These are phyloP conservation scores for Aelia acuminata DNA, from an alignment of 2,888 invertebrate species.

Conservation along the genomic window DNA sequence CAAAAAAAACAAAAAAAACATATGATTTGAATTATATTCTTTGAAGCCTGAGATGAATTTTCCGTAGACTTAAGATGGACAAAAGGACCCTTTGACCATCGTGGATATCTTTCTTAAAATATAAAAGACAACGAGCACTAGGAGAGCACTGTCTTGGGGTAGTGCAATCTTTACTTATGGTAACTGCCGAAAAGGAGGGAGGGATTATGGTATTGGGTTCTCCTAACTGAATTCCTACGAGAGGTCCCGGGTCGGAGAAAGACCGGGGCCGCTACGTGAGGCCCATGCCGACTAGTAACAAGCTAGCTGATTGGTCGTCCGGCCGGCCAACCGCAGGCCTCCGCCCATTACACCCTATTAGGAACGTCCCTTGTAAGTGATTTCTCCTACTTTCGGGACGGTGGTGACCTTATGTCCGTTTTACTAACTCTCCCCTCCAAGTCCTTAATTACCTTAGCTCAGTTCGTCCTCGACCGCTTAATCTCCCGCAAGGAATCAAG, in stretches of 20 bases:
- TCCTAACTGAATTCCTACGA: constrained; percentile 47
- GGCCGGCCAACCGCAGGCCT: constrained; percentile 52
- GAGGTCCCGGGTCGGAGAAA: neutral
- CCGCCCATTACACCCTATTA: constrained; percentile 58
- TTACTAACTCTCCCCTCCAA: neutral
- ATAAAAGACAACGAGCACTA: neutral
- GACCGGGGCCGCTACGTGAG: constrained; percentile 45
- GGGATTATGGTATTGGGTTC: constrained; percentile 53
- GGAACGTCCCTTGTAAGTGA: constrained; percentile 55
- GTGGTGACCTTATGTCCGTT: constrained; percentile 12
- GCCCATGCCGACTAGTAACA: constrained; percentile 49
- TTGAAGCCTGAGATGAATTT: no score
- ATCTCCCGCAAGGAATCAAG: neutral
- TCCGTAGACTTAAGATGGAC: neutral
- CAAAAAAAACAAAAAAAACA: no score
- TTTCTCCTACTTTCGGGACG: constrained; percentile 51
- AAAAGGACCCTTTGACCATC: neutral
- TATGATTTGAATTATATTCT: neutral
- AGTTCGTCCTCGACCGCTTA: neutral
- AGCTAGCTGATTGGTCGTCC: constrained; percentile 52
- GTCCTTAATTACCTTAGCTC: neutral
- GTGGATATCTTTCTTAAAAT: constrained; percentile 11
- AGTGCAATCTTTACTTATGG: constrained; percentile 56
- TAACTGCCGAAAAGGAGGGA: neutral
- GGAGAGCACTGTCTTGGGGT: neutral